Base-by-base conservation (phyloP, 64 coral and sea anemone species). In the Anthopleura sola region DNA sequence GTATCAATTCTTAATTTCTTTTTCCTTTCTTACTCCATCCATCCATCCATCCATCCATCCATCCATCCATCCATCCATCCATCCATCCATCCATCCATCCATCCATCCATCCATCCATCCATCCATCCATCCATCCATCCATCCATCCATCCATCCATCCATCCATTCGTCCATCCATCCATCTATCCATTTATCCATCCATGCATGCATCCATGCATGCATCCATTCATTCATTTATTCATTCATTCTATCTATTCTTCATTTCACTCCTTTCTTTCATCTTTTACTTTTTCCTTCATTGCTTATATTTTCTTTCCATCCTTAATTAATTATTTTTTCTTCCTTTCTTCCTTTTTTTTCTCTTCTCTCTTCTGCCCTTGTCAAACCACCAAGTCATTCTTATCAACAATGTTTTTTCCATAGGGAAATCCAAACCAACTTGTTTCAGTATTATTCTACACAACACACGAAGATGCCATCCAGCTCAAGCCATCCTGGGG, bases 391-490 rank as follows among this genome's bases (percentile, higher is more conserved):
- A 53, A 53, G 50, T 53, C 1, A 53, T 2, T 53, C 50, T 53
- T 53, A 53, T 53, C 50, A 53, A 15, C 16, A 53, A 0, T 53
- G 11, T 14, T 33, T 34, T 71, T 29, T 14, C 66, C 31, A 13
- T 60, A 99, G 94, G 77, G 85, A 19, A 87, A 77, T 60, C 94
- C 85, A 75, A 86, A 86, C 17, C 92, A 99, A 32, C 28, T 92
- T 39, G 90, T 99, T 7, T 99, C 97, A 3, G 32, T 99, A 10
- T 37, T 99, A 49, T 99, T 99, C 68, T 99, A 99, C 84, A 82
- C 85, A 56, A 95, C 92, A 28, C 90, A 99, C 31, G 93, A 99
- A 40, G 85, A 92, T 33, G 37, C 78, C 28, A 84, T 82, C 29
- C 88, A 83, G 50, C 55, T 99, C 28, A 80, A 84, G 13, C 93